Conservation (phyloP, 2,797 vertebrate genomes). For the Psittacula derbiana region DNA sequence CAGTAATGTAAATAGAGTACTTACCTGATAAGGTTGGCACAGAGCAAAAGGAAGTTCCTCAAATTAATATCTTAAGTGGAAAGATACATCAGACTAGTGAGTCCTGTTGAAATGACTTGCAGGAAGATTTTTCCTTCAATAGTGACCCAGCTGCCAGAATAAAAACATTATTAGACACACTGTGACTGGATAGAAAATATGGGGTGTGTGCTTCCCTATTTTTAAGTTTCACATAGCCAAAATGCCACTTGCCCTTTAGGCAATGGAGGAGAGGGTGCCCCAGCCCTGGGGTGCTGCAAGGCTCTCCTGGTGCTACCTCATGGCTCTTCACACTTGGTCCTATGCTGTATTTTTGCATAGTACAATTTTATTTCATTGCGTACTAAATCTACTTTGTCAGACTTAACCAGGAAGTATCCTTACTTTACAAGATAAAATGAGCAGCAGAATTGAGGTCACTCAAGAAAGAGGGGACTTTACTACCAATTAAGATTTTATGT, state of each 20-base stretch:
- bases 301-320: neutral
- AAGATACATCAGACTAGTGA: neutral
- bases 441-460: neutral
- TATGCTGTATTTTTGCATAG: neutral
- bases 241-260: neutral
- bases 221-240: fast-evolving
- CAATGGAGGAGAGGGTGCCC: fast-evolving
- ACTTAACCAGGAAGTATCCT: neutral
- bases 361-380: neutral
- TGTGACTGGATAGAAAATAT: neutral
- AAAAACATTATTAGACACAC: neutral
- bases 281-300: too few species aligned
- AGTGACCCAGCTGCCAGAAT: neutral
- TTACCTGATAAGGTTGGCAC: neutral
- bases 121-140: neutral
- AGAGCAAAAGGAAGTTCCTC: neutral
- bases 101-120: neutral
- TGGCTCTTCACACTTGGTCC: neutral
- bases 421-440: neutral
- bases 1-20: neutral
- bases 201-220: neutral
- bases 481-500: neutral
- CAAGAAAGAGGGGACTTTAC: neutral
- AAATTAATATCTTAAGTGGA: neutral
- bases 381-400: neutral